Percentiles rank a stretch among this genome's conserved stretches.
Evolutionary conservation across 2,888 invertebrate genomes (phyloP).

Genomic region (Tinea semifulvella): DNA sequence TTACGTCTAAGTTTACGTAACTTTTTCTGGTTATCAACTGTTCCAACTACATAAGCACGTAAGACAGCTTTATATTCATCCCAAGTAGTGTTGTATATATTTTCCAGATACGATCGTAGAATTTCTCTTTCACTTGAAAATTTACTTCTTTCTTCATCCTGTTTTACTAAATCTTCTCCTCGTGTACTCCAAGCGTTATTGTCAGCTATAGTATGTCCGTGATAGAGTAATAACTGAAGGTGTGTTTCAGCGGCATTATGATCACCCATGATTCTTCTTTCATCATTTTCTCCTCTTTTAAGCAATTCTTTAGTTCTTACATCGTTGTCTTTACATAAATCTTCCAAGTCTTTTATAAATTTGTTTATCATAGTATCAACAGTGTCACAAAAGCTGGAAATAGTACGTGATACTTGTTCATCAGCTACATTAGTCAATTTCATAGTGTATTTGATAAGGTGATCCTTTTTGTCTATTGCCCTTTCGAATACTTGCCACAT

Average conservation of each 20-base stretch:
- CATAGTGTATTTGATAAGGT: conserved; percentile 62
- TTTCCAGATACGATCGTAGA: conserved; percentile 44
- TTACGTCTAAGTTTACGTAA: conserved; percentile 46
- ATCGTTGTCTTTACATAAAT: conserved; percentile 37
- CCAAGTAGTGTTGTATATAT: conserved; percentile 43
- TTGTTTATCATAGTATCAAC: conserved; percentile 68
- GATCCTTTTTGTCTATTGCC: conserved; percentile 66
- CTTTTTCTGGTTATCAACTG: conserved; percentile 50
- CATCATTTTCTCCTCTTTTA: conserved; percentile 33
- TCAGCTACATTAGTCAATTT: conserved; percentile 69
- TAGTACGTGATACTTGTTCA: conserved; percentile 70
- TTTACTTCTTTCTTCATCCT: conserved; percentile 47
- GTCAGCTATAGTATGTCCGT: conserved; percentile 42
- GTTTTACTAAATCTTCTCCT: conserved; percentile 51
- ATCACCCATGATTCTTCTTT: conserved; percentile 30
- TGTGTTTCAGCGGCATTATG: conserved; percentile 49
- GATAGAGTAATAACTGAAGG: conserved; percentile 45
- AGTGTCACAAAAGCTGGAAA: conserved; percentile 69
- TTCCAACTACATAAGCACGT: conserved; percentile 40
- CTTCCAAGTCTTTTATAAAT: conserved; percentile 42
- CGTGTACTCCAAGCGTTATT: conserved; percentile 42
- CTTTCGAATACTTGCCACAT: conserved; percentile 63
- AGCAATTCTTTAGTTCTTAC: conserved; percentile 31
- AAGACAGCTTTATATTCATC: conserved; percentile 49
- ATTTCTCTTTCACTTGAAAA: conserved; percentile 40